These are phyloP conservation scores for Hipposideros armiger DNA, from an alignment of 2,113 vertebrate genomes.

Conservation along the genomic window DNA sequence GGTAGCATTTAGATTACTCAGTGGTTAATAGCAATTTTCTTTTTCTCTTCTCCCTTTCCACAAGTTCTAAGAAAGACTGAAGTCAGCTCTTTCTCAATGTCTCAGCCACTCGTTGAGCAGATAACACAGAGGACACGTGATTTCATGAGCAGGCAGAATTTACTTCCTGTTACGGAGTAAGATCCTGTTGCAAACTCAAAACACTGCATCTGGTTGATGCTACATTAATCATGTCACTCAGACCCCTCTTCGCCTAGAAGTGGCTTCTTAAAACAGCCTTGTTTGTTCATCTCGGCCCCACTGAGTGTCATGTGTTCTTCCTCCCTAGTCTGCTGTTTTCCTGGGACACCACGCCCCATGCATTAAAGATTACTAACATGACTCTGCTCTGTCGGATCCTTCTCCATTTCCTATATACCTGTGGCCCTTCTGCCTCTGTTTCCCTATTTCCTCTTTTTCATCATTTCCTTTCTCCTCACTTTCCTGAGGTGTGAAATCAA, in stretches of 20 bases:
- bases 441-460: neutral
- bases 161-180: slow-evolving; percentile 50
- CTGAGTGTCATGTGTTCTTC: neutral
- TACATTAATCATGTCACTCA: slow-evolving; percentile 44
- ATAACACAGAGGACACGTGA: slow-evolving; percentile 63
- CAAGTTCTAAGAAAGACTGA: slow-evolving; percentile 25
- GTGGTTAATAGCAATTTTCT: neutral
- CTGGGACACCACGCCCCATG: neutral
- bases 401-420: neutral
- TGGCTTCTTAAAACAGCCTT: neutral
- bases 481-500: neutral
- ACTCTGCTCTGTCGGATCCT: neutral
- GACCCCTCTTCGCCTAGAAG: neutral
- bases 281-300: neutral
- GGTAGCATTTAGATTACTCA: slow-evolving; percentile 18
- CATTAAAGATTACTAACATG: neutral
- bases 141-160: neutral
- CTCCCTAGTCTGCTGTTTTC: neutral
- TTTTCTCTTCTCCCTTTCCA: slow-evolving; percentile 23
- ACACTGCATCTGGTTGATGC: neutral
- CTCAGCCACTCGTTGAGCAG: neutral
- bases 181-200: neutral
- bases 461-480: neutral
- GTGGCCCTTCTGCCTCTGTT: neutral
- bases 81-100: slow-evolving; percentile 67